Evolutionary conservation across 2,888 invertebrate species (phyloP).

Genomic region (Cordylochernes scorpioides): DNA sequence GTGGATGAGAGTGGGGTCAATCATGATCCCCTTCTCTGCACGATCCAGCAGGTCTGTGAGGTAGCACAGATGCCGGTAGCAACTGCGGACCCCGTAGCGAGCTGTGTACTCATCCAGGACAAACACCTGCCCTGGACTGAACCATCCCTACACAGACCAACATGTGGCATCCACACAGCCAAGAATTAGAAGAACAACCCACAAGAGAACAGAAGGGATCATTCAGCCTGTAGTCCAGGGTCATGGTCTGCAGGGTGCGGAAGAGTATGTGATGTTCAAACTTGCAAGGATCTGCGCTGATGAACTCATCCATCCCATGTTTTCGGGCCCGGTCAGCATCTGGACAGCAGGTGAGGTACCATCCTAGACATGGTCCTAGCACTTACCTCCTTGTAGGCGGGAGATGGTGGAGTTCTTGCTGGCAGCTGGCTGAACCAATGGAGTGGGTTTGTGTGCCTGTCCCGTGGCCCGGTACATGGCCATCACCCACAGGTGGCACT

Average conservation of each 20-base stretch:
- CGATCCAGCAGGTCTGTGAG: conserved; percentile 77
- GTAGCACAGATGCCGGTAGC: conserved; percentile 85
- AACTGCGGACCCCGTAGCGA: conserved; percentile 82
- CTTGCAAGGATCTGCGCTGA: conserved; percentile 92
- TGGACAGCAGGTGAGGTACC: conserved; percentile 20
- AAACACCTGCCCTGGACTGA: conserved; percentile 95
- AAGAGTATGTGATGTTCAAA: conserved; percentile 85
- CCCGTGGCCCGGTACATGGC: conserved; percentile 98
- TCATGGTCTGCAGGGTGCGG: conserved; percentile 63
- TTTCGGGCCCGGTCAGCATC: conserved; percentile 86
- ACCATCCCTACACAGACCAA: conserved; percentile 58
- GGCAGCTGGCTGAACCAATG: conserved; percentile 44
- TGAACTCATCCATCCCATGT: conserved; percentile 97
- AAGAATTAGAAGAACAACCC: conserved; percentile 20
- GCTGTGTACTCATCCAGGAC: conserved; percentile 95
- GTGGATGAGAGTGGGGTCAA: conserved; percentile 93
- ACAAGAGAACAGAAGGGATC: conserved; percentile 97
- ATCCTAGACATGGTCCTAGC: background rate
- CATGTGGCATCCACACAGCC: background rate
- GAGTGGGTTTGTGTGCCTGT: conserved; percentile 93
- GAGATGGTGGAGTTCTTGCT: conserved; percentile 53
- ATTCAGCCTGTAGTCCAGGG: conserved; percentile 75
- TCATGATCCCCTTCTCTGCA: conserved; percentile 75
- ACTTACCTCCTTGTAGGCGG: conserved; percentile 61
- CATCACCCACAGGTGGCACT: conserved; percentile 96